Conservation (phyloP, 2,888 invertebrate genomes). For the Epinotia ramella region DNA sequence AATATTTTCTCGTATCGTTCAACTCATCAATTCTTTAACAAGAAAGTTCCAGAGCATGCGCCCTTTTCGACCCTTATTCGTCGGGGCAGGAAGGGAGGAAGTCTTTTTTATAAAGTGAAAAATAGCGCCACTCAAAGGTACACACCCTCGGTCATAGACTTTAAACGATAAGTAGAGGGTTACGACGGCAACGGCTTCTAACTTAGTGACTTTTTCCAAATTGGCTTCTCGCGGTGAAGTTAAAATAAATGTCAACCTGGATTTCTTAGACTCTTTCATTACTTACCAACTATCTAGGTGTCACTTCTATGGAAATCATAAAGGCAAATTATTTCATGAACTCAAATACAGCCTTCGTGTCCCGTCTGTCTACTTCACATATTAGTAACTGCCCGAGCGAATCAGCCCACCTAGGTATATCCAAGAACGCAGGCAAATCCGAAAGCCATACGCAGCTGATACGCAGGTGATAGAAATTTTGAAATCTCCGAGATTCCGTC, state of each 20-base stretch:
- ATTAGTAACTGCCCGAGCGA: too few relatives aligned
- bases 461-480: too few relatives aligned
- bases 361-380: too few relatives aligned
- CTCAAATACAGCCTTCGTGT: too few relatives aligned
- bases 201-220: constrained; percentile 26
- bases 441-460: too few relatives aligned
- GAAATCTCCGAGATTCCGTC: too few relatives aligned
- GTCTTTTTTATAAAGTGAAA: constrained; percentile 81
- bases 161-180: constrained; percentile 41
- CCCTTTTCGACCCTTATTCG: constrained; percentile 73
- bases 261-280: too few relatives aligned
- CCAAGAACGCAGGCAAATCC: too few relatives aligned
- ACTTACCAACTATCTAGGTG: not conserved
- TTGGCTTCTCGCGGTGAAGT: not conserved
- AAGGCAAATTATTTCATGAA: too few relatives aligned
- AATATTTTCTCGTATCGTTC: constrained; percentile 48
- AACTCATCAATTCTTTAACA: constrained; percentile 63
- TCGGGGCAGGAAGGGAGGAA: constrained; percentile 73
- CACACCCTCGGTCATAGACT: constrained; percentile 37
- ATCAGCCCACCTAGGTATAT: too few relatives aligned
- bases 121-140: constrained; percentile 73
- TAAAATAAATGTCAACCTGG: not conserved
- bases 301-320: too few relatives aligned
- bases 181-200: constrained; percentile 34
- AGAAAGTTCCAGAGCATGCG: constrained; percentile 71